Percentiles rank a stretch among this genome's conserved stretches.
phyloP scores from a whole-genome alignment of 2,113 vertebrate genomes.

The Gadus chalcogrammus region DNA sequence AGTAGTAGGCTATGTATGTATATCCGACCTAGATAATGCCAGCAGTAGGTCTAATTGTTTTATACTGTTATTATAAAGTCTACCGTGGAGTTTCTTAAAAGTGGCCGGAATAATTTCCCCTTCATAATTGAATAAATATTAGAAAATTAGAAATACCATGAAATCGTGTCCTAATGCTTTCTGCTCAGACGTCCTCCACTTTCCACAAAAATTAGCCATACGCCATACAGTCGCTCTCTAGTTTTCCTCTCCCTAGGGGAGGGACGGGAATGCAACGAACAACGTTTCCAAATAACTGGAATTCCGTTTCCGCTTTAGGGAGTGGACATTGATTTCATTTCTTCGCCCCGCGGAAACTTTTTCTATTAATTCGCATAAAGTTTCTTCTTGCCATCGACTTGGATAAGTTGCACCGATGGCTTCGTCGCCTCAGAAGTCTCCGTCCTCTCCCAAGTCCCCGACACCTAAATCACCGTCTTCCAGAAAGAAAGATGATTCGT shows the following conservation, averaged over 20 bases:
- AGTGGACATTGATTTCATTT: conserved; percentile 45
- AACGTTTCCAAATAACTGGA: conserved; percentile 76
- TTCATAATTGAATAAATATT: too few species aligned
- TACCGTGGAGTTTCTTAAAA: too few species aligned
- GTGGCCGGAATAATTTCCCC: too few species aligned
- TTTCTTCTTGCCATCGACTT: background rate
- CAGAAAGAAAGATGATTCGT: conserved; percentile 93
- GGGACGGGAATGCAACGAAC: conserved; percentile 44
- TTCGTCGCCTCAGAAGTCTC: conserved; percentile 92
- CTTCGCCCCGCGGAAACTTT: background rate
- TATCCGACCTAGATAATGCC: background rate
- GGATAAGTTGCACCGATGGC: conserved; percentile 73
- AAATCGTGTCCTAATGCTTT: too few species aligned
- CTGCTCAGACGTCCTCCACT: too few species aligned
- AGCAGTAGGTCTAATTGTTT: too few species aligned
- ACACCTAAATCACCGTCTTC: conserved; percentile 90
- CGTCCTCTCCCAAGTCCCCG: conserved; percentile 88
- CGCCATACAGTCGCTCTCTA: background rate
- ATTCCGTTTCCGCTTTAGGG: conserved; percentile 92
- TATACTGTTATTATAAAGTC: too few species aligned
- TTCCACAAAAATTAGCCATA: too few species aligned
- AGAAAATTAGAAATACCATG: too few species aligned
- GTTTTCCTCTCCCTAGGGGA: conserved; percentile 23
- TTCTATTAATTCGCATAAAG: conserved; percentile 11
- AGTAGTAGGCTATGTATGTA: background rate